Evolutionary conservation across 2,113 vertebrate genomes (phyloP), one percentile per base, ranked within the genome.

Genomic region (Dicaeum eximium): DNA sequence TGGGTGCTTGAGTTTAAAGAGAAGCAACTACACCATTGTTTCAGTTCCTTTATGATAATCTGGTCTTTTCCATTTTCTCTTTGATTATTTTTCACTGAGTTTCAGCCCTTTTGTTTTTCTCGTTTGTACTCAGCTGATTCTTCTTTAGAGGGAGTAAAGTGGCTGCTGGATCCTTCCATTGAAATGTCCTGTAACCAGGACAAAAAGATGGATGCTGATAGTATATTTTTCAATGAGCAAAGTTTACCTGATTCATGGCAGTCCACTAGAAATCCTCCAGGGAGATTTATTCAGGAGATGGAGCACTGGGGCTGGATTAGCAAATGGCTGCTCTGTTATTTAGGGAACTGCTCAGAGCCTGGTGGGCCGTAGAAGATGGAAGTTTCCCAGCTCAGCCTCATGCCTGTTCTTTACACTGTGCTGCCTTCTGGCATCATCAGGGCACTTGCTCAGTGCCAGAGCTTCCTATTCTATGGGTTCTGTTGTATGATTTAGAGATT

Each of bases 281-380:
- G 67, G 65, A 75, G 80, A 56, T 80, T 95, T 91, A 20, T 88
- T 95, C 40, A 84, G 83, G 80, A 89, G 83, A 61, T 78, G 15
- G 64, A 88, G 56, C 51, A 56, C 77, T 88, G 53, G 71, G 72
- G 37, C 58, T 19, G 3, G 45, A 48, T 80, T 79, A 75, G 92
- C 57, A 67, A 86, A 60, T 33, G 69, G 47, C 51, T 87, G 40
- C 82, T 84, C 0, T 5, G 15, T 89, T 91, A 84, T 75, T 92
- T 89, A 80, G 72, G 1, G 86, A 58, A 83, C 38, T 13, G 3
- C 57, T 81, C 2, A 1, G 56, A 78, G 37, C 40, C 61, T 69
- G 48, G 47, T 86, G 83, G 73, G 73, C 64, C 2, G 0, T 31
- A 48, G 67, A 80, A 80, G 61, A 71, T 84, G 51, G 80, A 74